Base-by-base conservation (phyloP, 2,113 vertebrate genomes). In the Hepsetus odoe region DNA sequence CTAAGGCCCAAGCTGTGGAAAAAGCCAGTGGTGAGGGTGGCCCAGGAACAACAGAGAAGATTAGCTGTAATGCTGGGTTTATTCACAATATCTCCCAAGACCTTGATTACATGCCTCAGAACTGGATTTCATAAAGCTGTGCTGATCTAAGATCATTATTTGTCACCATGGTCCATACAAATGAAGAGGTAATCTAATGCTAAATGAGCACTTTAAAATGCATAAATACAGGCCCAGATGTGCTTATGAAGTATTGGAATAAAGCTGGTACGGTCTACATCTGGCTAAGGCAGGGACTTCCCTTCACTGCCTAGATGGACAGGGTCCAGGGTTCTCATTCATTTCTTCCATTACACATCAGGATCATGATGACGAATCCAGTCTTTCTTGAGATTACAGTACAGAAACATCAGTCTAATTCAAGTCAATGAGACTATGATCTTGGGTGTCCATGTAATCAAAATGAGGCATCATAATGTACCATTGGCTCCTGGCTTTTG, bases 391-490 rank as follows among this genome's bases (percentile, higher is more conserved):
- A 67, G 35, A 76, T 59, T 33, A 38, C 14, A n/a, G 22, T 10
- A 40, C 56, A 40, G 40, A 32, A 49, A 70, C 75, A 42, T 71
- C 55, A 62, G 14, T n/a, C 40, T 22, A 40, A 38, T 62, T 78
- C 42, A 61, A 28, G 5, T n/a, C 33, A 74, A 62, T 28, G 44
- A 13, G 13, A 38, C 9, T 46, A n/a, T 77, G 76, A 71, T 24
- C 22, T 61, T 20, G 5, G 5, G 3, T 49, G 74, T 26, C 18
- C 30, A 33, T 16, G 35, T 20, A 14, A 16, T 28, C 38, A 77
- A 22, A 33, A 28, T 61, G 76, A 69, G 11, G 46, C 44, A 53
- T 16, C 38, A 72, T 30, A 51, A 65, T 20, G 13, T 20, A 46
- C 30, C 42, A 40, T 33, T 62, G 11, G 49, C 14, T 14, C 8